phyloP scores from a whole-genome alignment of 2,888 invertebrate genomes.

The Adelognathus sp. region DNA sequence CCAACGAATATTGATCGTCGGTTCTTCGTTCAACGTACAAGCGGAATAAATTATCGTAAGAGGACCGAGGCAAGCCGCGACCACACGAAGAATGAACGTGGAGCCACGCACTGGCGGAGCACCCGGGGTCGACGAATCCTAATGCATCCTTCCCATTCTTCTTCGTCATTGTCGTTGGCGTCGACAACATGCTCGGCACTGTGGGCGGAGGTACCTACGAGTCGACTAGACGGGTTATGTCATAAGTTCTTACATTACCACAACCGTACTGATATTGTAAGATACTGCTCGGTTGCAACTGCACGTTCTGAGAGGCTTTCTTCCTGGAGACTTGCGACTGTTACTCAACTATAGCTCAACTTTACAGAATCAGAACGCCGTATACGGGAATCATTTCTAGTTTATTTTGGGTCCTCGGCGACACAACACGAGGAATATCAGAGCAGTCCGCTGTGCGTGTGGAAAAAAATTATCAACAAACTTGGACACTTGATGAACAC shows the following conservation, averaged over 20 bases:
- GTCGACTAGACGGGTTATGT: conserved; percentile 34
- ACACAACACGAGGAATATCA: no score
- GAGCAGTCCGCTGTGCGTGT: no score
- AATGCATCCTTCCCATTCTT: conserved; percentile 47
- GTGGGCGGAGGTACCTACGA: conserved; percentile 34
- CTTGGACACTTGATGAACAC: no score
- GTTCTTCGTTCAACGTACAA: conserved; percentile 38
- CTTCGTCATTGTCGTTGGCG: conserved; percentile 41
- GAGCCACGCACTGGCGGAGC: conserved; percentile 1
- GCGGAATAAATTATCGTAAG: conserved; percentile 56
- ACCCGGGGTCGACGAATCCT: conserved; percentile 14
- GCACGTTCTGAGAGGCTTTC: conserved; percentile 3
- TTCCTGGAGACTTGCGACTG: background rate
- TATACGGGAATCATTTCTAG: no score
- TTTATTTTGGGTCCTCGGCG: no score
- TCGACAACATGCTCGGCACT: conserved; percentile 27
- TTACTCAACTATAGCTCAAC: background rate
- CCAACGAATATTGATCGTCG: conserved; percentile 68
- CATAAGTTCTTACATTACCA: background rate
- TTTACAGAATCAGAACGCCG: no score
- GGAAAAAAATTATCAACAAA: no score
- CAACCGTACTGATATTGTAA: background rate
- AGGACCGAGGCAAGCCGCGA: background rate
- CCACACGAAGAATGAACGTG: background rate
- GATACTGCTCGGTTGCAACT: background rate